These are phyloP conservation scores for Spermophilus dauricus DNA, from an alignment of 2,113 vertebrate species.

Conservation along the genomic window DNA sequence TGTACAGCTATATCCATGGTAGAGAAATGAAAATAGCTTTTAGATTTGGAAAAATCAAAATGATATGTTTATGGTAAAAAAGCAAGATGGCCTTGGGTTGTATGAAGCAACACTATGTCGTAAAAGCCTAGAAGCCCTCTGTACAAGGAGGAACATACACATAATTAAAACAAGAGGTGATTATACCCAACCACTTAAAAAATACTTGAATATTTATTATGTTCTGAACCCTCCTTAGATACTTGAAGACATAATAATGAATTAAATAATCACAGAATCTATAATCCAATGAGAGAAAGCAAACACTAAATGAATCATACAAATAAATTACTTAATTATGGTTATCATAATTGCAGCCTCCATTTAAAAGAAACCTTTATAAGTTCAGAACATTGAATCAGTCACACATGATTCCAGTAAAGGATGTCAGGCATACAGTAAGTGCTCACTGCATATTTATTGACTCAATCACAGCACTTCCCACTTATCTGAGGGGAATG, in stretches of 20 bases:
- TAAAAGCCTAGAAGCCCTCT: neutral
- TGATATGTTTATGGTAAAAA: neutral
- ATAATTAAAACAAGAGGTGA: neutral
- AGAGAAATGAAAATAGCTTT: neutral
- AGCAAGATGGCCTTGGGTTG: neutral
- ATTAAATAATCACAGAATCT: neutral
- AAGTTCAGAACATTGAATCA: neutral
- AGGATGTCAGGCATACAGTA: neutral
- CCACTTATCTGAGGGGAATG: neutral
- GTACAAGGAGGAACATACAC: neutral
- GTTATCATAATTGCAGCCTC: neutral
- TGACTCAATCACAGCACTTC: neutral
- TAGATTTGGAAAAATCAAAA: neutral
- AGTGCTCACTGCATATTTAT: neutral
- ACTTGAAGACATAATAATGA: neutral
- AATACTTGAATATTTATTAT: neutral
- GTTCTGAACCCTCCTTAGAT: neutral
- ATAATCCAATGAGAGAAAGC: neutral
- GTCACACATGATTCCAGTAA: neutral
- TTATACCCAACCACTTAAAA: neutral
- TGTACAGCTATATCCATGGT: neutral
- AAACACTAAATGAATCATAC: neutral
- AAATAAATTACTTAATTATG: neutral
- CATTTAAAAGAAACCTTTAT: neutral
- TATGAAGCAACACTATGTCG: neutral